phyloP scores from a whole-genome alignment of 2,888 invertebrate species.

The Eupithecia pulchellata region DNA sequence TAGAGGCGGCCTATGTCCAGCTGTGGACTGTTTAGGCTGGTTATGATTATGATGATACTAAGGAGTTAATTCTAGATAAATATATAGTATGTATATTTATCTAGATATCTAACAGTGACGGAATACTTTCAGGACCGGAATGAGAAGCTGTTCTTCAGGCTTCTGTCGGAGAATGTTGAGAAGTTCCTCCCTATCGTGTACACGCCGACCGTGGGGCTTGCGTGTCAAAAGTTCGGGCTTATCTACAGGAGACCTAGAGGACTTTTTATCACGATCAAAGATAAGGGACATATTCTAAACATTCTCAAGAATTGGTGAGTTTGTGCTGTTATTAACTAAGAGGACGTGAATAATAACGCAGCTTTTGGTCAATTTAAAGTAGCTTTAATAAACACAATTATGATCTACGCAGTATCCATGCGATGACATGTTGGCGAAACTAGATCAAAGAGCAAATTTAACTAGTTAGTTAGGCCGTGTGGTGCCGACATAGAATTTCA shows the following conservation, averaged over 20 bases:
- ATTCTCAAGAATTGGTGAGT: constrained; percentile 96
- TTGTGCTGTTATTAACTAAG: neutral
- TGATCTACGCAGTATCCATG: too few relatives aligned
- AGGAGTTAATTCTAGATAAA: too few relatives aligned
- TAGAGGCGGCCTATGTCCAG: too few relatives aligned
- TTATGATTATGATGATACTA: too few relatives aligned
- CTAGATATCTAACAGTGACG: constrained; percentile 50
- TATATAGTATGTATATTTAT: neutral
- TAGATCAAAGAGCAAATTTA: too few relatives aligned
- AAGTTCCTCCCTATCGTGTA: constrained; percentile 98
- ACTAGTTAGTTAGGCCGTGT: too few relatives aligned
- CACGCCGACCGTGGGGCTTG: constrained; percentile 98
- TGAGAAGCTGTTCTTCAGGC: constrained; percentile 97
- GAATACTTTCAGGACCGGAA: constrained; percentile 92
- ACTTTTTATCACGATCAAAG: constrained; percentile 97
- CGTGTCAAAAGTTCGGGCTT: constrained; percentile 98
- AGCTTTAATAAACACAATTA: too few relatives aligned
- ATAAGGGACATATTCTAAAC: constrained; percentile 96
- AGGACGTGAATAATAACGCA: too few relatives aligned
- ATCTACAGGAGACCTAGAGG: constrained; percentile 97
- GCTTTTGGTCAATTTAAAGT: too few relatives aligned
- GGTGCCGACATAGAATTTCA: too few relatives aligned
- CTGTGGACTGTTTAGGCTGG: too few relatives aligned
- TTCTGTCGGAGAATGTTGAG: constrained; percentile 96
- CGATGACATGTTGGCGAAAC: too few relatives aligned